Evolutionary conservation across 2,888 invertebrate species (phyloP).

Genomic region (Andrena trimmerana): DNA sequence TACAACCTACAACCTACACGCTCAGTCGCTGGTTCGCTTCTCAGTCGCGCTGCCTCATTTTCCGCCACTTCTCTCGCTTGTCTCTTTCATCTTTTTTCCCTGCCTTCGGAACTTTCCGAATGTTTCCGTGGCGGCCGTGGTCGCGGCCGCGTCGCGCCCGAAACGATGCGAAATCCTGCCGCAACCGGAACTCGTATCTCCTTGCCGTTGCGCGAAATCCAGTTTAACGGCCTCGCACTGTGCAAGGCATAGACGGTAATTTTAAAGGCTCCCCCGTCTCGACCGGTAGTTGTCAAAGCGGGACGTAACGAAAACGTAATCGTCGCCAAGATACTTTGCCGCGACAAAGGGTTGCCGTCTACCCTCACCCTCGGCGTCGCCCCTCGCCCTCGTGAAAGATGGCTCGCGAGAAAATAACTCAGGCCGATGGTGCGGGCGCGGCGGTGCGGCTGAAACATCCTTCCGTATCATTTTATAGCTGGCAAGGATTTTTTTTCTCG

Average conservation of each 20-base stretch:
- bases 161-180: not conserved
- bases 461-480: slow-evolving; percentile 67
- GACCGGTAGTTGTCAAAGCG: slow-evolving; percentile 68
- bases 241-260: slow-evolving; percentile 19
- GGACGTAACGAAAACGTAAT: slow-evolving; percentile 59
- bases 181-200: slow-evolving; percentile 16
- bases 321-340: slow-evolving; percentile 59
- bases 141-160: not conserved
- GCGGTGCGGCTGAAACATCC: slow-evolving; percentile 4
- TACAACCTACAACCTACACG: not conserved
- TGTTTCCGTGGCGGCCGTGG: too few relatives aligned
- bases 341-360: slow-evolving; percentile 66
- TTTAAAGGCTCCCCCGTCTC: slow-evolving; percentile 63
- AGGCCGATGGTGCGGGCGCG: slow-evolving; percentile 6
- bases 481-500: slow-evolving; percentile 57
- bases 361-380: slow-evolving; percentile 19
- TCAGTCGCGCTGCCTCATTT: slow-evolving; percentile 21
- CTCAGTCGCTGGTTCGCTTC: not conserved
- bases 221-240: slow-evolving; percentile 36
- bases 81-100: not conserved
- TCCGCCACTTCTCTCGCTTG: slow-evolving; percentile 17
- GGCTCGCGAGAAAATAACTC: slow-evolving; percentile 45
- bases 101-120: not conserved
- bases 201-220: slow-evolving; percentile 23
- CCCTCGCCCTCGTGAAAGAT: slow-evolving; percentile 7